Base-by-base conservation (phyloP, 2,797 vertebrate genomes). In the Cheirogaleus major region DNA sequence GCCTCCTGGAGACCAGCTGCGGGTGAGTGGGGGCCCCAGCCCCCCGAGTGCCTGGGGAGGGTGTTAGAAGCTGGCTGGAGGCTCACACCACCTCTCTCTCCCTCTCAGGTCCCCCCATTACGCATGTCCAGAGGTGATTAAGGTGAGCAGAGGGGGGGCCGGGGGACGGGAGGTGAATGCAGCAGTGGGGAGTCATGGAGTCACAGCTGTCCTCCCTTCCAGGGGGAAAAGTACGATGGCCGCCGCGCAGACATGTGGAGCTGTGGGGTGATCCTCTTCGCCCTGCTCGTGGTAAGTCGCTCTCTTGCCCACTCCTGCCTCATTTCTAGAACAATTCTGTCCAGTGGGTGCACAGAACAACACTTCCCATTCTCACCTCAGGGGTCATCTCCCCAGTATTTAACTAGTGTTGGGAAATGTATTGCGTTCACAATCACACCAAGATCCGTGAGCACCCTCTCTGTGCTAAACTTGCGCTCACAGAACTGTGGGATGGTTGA, bases 181-280 rank as follows among this genome's bases (percentile, higher is more conserved):
- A 0, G 3, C 13, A 1, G 1, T 0, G 23, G 0, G n/a, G 14
- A 38, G 18, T 1, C 8, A 5, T 0, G 52, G 6, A 11, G 1
- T 17, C 23, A 30, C 7, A 20, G 7, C 35, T 1, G 32, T 87
- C 78, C 41, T 96, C 81, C 90, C 61, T 65, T 35, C 14, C 95
- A 99, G 99, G 99, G 99, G 2, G 99, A 99, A 95, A 99, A 99
- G 97, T 99, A 99, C 27, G 99, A 99, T 0, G 99, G 99, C 9
- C 99, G 99, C 75, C 98, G 99, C 93, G 99, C 99, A 3, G 99
- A 99, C 80, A 99, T 99, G 94, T 99, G 99, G 99, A 99, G 99
- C 98, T 99, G 99, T 85, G 99, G 99, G 15, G 99, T 99, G 96
- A 99, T 99, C 96, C 99, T 99, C n/a, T 99, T 99, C 55, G 99